These are phyloP conservation scores for Crypturellus tataupa DNA, from an alignment of 2,797 vertebrate genomes.

Conservation along the genomic window DNA sequence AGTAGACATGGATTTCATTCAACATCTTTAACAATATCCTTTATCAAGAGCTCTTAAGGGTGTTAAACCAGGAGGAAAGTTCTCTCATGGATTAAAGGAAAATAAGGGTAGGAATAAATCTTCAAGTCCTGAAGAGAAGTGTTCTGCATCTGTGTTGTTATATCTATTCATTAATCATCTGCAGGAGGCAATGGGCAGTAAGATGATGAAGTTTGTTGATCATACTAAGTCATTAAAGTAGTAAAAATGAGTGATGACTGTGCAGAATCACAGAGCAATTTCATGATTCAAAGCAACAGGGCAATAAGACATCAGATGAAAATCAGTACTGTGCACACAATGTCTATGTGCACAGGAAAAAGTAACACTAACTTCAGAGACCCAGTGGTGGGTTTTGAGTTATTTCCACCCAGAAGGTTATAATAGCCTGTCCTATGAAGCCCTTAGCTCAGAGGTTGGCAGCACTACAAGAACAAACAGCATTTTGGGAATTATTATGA, in stretches of 20 bases:
- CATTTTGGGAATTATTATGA: background rate
- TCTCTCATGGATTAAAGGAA: conserved; percentile 1
- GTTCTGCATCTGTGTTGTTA: conserved; percentile 7
- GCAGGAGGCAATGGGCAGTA: background rate
- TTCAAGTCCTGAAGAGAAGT: background rate
- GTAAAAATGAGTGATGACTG: background rate
- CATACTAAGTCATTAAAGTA: background rate
- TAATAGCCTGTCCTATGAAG: background rate
- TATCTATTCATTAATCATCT: background rate
- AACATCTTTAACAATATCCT: background rate
- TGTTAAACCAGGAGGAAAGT: background rate
- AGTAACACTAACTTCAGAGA: background rate
- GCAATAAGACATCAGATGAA: background rate
- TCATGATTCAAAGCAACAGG: background rate
- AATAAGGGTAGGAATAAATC: background rate
- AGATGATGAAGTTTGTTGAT: background rate
- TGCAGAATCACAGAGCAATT: background rate
- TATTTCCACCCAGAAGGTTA: background rate
- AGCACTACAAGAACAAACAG: background rate
- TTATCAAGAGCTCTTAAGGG: background rate
- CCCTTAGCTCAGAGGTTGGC: background rate
- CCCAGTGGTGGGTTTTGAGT: background rate
- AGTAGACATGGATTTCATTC: background rate
- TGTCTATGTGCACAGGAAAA: background rate
- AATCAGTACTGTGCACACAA: background rate